Evolutionary conservation across 2,797 vertebrate genomes (phyloP), one percentile per base, ranked within the genome.

Genomic region (Allobates femoralis): DNA sequence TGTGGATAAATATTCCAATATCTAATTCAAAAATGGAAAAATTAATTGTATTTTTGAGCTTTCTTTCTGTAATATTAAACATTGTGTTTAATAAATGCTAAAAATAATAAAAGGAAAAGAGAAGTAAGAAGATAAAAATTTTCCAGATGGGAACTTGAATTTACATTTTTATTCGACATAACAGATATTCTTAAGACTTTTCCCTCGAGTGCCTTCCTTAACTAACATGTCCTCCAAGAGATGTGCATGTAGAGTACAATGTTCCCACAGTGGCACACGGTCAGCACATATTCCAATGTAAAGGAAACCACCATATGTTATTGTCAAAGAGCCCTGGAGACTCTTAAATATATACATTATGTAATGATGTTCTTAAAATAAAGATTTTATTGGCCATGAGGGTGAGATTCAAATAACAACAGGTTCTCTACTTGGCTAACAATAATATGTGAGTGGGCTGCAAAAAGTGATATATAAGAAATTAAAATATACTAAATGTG

Each of bases 101-200:
- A 34, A 67, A 67, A 34, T n/a, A 16, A 34, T 67, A 67, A 67
- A 67, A 67, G 30, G 28, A 34, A 67, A 3, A 34, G 18, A 67
- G 23, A 19, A 67, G 1, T 67, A 3, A 67, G 30, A 6, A 30
- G 30, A 67, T 34, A 67, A 67, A 21, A 67, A 32, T 34, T 16
- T 67, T 67, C 30, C 64, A 67, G 64, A 67, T 67, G 64, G 30
- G n/a, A 67, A 67, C 32, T 67, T 67, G 64, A 67, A 67, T 34
- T 19, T 67, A 28, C 30, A 67, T 34, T 60, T 58, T 60, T 60
- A 60, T 7, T n/a, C 21, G 16, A 32, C 30, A 34, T 34, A 67
- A 34, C 16, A 67, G 64, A 21, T 67, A 67, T 60, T 60, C 56
- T 34, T 67, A 19, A 32, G 64, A 2, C 64, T 34, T 67, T 32